phyloP scores from a whole-genome alignment of 2,113 vertebrate species.

The Anoura caudifer region DNA sequence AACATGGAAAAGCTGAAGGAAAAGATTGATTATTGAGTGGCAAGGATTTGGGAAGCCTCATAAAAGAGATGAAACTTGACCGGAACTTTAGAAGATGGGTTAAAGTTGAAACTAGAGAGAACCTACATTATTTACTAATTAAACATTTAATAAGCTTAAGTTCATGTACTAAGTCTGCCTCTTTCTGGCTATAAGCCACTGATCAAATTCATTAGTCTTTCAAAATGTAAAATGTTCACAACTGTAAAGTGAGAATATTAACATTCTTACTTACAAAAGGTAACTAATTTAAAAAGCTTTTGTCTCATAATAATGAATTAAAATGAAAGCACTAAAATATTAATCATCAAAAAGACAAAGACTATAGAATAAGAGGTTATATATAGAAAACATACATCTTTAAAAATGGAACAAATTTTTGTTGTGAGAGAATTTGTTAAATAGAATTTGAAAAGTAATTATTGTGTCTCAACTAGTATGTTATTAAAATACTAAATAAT shows the following conservation, averaged over 20 bases:
- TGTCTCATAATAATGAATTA: neutral
- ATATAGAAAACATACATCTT: neutral
- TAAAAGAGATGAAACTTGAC: neutral
- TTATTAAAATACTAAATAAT: neutral
- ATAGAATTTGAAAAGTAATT: neutral
- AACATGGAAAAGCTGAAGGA: neutral
- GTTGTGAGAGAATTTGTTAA: neutral
- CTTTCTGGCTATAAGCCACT: neutral
- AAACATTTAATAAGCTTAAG: neutral
- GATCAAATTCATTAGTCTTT: slow-evolving; percentile 27
- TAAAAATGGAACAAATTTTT: neutral
- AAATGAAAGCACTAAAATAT: slow-evolving; percentile 18
- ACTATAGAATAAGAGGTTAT: neutral
- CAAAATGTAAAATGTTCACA: neutral
- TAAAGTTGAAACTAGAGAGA: neutral
- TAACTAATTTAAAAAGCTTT: slow-evolving; percentile 31
- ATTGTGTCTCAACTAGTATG: neutral
- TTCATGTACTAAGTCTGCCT: neutral
- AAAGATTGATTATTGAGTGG: neutral
- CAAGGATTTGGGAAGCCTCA: neutral
- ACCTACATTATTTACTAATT: neutral
- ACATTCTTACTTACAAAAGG: neutral
- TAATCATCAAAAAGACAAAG: slow-evolving; percentile 5
- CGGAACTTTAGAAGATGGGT: neutral
- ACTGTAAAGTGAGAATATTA: neutral